A percentile compares a stretch with the other conserved stretches of the same genome.
phyloP scores from a whole-genome alignment of 2,797 vertebrate genomes.

The Xiphophorus birchmanni region DNA sequence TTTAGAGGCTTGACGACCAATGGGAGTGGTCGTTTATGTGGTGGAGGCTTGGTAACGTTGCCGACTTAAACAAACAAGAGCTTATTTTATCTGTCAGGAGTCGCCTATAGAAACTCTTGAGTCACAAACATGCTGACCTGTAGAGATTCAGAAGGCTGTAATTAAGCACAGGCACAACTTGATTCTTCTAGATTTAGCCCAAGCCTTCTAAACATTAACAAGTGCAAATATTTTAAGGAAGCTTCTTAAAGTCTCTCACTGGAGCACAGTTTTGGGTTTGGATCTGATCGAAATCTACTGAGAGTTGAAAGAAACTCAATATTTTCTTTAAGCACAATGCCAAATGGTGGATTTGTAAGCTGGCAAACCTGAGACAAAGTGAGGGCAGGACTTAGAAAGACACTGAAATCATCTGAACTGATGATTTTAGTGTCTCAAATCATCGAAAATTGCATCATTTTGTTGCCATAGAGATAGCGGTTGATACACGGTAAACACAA shows the following conservation, averaged over 20 bases:
- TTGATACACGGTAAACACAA: neutral
- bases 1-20: neutral
- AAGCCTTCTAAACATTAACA: neutral
- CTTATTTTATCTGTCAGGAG: slow-evolving; percentile 5
- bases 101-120: neutral
- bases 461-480: neutral
- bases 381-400: too few relatives aligned
- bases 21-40: neutral
- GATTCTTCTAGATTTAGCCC: neutral
- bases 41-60: neutral
- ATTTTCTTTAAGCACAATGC: neutral
- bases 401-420: too few relatives aligned
- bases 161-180: neutral
- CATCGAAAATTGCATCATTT: too few relatives aligned
- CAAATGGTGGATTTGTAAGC: neutral
- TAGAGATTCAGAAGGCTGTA: slow-evolving; percentile 5
- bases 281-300: neutral
- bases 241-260: neutral
- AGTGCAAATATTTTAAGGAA: neutral
- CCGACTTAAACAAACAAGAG: neutral
- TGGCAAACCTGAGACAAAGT: neutral
- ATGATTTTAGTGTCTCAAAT: too few relatives aligned
- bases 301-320: neutral
- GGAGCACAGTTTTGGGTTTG: neutral
- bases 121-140: slow-evolving; percentile 13